These are phyloP conservation scores for Psilopogon haemacephalus DNA, from an alignment of 2,113 vertebrate species.

Conservation along the genomic window DNA sequence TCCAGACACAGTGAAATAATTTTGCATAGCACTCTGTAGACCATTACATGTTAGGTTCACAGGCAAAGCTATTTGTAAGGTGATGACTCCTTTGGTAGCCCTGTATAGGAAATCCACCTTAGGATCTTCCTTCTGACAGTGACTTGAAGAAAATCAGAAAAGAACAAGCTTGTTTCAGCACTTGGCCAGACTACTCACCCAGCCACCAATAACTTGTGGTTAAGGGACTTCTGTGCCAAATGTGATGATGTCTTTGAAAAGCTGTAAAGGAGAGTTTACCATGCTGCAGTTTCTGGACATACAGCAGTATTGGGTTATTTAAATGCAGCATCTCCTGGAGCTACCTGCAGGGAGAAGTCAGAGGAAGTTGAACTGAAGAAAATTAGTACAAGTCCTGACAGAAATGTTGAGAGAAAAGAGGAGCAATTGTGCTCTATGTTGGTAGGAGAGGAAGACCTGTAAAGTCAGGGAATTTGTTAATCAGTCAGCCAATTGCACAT, in stretches of 20 bases:
- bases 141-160: background rate
- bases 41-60: background rate
- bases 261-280: background rate
- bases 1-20: background rate
- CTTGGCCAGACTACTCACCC: background rate
- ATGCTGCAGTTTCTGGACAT: background rate
- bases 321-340: background rate
- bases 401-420: background rate
- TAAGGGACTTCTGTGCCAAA: background rate
- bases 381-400: background rate
- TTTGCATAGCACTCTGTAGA: background rate
- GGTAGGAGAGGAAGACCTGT: background rate
- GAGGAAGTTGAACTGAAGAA: background rate
- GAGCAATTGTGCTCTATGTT: background rate
- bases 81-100: background rate
- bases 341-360: constrained; percentile 8
- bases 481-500: background rate
- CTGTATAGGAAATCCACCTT: background rate
- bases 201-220: background rate
- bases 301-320: background rate
- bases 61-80: background rate
- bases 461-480: background rate
- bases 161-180: background rate
- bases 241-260: background rate
- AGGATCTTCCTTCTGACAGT: background rate